Evolutionary conservation across 2,113 vertebrate species (phyloP), one percentile per base, ranked within the genome.

Genomic region (Pluvianellus socialis): DNA sequence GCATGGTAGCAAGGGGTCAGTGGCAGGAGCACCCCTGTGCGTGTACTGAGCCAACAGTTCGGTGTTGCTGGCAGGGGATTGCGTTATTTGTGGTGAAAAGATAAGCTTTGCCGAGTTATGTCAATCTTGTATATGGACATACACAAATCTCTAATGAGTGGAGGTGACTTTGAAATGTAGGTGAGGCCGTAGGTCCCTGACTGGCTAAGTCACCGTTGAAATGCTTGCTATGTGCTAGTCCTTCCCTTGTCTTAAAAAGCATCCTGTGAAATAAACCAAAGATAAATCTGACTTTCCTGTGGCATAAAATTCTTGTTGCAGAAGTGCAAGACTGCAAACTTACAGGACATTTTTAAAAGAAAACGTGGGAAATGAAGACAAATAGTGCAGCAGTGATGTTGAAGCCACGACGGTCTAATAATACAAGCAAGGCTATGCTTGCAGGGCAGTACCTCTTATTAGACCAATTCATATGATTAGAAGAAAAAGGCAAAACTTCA

Each of bases 1-100:
- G 32, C 10, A 3, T 1, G 6, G 45, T 30, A 66, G 56, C 12
- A 22, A 86, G 23, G 53, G 2, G 1, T 17, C 13, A 3, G 27
- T 33, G 35, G 28, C 1, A 2, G 68, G 22, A 72, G 33, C 1
- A 1, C 22, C 56, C 72, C 53, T 44, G 26, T n/a, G 62, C 22
- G 72, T 35, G 14, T 6, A 0, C 27, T 61, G 38, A 7, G 15
- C 26, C 3, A 8, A 11, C 23, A n/a, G 14, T 1, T 84, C 44
- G 26, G 28, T 2, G 2, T 30, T 0, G 0, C 42, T 53, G 15
- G 65, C 15, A 91, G 30, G n/a, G 13, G 19, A 13, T 23, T 23
- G 27, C 7, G 4, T 55, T 79, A 13, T 53, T 79, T 85, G n/a
- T 56, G 26, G n/a, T 38, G 12, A 61, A 83, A 50, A 71, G 32